Percentiles rank a stretch among this genome's conserved stretches.
Evolutionary conservation across 2,888 invertebrate genomes (phyloP).

Genomic region (Eledone cirrhosa): DNA sequence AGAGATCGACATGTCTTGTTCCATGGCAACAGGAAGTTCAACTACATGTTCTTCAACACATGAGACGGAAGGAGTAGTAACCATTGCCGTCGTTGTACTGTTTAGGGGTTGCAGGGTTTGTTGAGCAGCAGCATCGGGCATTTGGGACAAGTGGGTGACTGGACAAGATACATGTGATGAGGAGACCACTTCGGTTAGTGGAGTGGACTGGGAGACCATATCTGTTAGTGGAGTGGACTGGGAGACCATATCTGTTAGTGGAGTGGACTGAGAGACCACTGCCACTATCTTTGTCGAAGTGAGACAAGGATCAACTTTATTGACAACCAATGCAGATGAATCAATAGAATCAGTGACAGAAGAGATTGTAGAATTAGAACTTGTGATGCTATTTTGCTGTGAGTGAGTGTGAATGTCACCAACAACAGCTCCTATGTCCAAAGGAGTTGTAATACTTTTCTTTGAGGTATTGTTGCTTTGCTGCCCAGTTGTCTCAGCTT

Average conservation of each 20-base stretch:
- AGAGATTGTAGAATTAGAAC: too few relatives aligned
- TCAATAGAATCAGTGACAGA: too few relatives aligned
- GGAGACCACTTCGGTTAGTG: background rate
- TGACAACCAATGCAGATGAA: too few relatives aligned
- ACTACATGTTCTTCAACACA: background rate
- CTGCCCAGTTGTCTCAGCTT: too few relatives aligned
- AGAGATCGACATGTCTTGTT: background rate
- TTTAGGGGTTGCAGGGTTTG: background rate
- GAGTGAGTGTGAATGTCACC: too few relatives aligned
- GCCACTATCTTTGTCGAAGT: too few relatives aligned
- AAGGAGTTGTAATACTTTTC: too few relatives aligned
- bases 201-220: background rate
- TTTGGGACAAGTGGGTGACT: slow-evolving; percentile 1
- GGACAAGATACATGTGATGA: background rate
- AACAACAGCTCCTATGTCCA: too few relatives aligned
- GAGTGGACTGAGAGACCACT: background rate
- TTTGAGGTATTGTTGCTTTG: too few relatives aligned
- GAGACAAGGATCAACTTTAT: too few relatives aligned
- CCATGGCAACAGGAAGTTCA: slow-evolving; percentile 12
- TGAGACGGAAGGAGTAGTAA: background rate
- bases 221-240: too few relatives aligned
- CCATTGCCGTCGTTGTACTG: background rate
- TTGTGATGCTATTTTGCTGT: too few relatives aligned
- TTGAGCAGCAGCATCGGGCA: background rate
- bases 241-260: background rate